phyloP scores from a whole-genome alignment of 1,140 invertebrate species.

The Drosophila bipectinata region DNA sequence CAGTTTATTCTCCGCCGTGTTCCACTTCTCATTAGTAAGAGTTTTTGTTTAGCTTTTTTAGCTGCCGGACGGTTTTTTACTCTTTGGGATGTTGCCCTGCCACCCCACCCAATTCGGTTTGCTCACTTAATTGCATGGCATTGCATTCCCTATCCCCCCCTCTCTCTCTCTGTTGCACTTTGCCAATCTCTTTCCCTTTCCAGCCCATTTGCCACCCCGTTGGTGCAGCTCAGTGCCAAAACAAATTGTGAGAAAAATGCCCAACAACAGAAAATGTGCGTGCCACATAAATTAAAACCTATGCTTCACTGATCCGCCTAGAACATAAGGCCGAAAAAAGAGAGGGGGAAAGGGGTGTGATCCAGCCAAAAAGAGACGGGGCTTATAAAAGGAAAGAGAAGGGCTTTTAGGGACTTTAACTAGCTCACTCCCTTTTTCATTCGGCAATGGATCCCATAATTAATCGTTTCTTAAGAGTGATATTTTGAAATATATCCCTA shows the following conservation, averaged over 20 bases:
- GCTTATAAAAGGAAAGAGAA: slow-evolving; percentile 8
- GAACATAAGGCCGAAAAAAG: slow-evolving; percentile 24
- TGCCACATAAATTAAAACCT: slow-evolving; percentile 81
- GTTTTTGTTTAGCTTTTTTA: slow-evolving; percentile 22
- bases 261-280: slow-evolving; percentile 76
- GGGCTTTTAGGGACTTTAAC: background rate
- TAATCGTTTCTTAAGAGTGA: slow-evolving; percentile 22
- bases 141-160: slow-evolving; percentile 46
- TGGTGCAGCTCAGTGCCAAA: slow-evolving; percentile 62
- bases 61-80: slow-evolving; percentile 32
- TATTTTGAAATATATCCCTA: too few species aligned
- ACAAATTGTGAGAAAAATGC: slow-evolving; percentile 79
- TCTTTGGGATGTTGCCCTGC: slow-evolving; percentile 21
- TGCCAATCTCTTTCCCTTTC: slow-evolving; percentile 1
- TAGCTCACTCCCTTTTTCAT: slow-evolving; percentile 29
- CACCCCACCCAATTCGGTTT: slow-evolving; percentile 43
- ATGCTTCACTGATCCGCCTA: slow-evolving; percentile 70
- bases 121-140: slow-evolving; percentile 71
- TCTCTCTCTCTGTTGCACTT: slow-evolving; percentile 24
- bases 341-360: slow-evolving; percentile 1
- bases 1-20: slow-evolving; percentile 41
- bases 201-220: slow-evolving; percentile 31
- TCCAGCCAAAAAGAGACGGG: slow-evolving; percentile 10
- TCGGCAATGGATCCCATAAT: slow-evolving; percentile 66
- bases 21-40: slow-evolving; percentile 69